A percentile compares a stretch with the other conserved stretches of the same genome.
phyloP scores from a whole-genome alignment of 2,888 invertebrate species.

The Calameuta idolon region DNA sequence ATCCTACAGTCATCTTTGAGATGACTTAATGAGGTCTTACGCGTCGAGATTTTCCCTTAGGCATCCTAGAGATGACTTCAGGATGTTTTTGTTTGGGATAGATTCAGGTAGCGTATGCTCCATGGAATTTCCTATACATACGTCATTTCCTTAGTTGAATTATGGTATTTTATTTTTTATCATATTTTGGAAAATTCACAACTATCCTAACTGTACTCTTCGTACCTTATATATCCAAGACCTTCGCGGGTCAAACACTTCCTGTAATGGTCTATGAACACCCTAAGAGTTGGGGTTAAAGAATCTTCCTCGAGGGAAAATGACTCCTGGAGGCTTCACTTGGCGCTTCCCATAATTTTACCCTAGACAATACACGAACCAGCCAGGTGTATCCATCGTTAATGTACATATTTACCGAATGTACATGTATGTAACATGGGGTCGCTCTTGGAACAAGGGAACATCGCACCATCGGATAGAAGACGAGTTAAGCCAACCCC shows the following conservation, averaged over 20 bases:
- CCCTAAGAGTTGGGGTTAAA: neutral
- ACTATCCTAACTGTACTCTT: no score
- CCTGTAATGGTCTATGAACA: neutral
- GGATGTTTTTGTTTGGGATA: no score
- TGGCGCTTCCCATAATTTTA: neutral
- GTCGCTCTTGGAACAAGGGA: neutral
- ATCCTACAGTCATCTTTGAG: no score
- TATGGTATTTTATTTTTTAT: no score
- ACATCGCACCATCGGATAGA: neutral
- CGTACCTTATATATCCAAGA: neutral
- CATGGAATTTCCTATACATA: no score
- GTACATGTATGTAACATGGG: neutral
- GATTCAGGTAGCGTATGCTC: no score
- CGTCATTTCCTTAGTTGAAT: no score
- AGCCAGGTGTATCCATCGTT: neutral
- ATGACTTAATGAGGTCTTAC: no score
- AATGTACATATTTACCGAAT: neutral
- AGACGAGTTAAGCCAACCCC: constrained; percentile 25
- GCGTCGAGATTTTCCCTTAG: no score
- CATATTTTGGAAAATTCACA: no score
- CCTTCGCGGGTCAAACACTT: neutral
- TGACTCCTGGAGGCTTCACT: neutral
- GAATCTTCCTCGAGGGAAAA: neutral
- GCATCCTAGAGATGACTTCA: no score
- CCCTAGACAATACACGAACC: neutral